phyloP scores from a whole-genome alignment of 1,140 invertebrate species.

The Protaetia brevitarsis region DNA sequence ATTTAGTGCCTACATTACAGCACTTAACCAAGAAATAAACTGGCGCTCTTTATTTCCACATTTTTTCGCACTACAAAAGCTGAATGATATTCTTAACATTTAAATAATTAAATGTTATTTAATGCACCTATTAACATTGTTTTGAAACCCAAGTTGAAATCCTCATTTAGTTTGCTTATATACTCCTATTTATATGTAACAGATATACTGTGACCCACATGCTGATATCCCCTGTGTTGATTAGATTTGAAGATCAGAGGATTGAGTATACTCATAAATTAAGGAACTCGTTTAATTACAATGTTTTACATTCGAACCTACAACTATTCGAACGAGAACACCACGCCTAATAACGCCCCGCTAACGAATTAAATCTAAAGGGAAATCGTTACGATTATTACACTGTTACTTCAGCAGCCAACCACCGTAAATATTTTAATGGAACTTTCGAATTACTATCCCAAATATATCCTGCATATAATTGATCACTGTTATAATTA shows the following conservation, averaged over 20 bases:
- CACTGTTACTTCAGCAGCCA: neutral
- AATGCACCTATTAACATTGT: no score
- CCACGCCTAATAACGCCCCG: neutral
- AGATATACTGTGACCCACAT: no score
- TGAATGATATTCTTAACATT: no score
- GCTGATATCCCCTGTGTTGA: no score
- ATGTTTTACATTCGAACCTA: neutral
- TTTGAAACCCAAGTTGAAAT: no score
- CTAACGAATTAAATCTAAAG: neutral
- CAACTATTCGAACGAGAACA: neutral
- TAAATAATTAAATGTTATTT: no score
- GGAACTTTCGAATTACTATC: neutral
- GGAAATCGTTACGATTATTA: neutral
- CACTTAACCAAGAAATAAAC: no score
- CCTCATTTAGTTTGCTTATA: no score
- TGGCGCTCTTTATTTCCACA: no score
- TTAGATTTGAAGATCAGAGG: neutral
- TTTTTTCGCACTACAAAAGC: no score
- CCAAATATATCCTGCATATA: neutral
- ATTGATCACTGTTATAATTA: neutral
- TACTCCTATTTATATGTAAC: no score
- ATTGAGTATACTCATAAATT: neutral
- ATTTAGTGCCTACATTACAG: no score
- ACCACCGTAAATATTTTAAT: slow-evolving; percentile 11
- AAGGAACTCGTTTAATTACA: neutral